Evolutionary conservation across 2,888 invertebrate genomes (phyloP), one percentile per base, ranked within the genome.

Genomic region (Hoplodrina ambigua): DNA sequence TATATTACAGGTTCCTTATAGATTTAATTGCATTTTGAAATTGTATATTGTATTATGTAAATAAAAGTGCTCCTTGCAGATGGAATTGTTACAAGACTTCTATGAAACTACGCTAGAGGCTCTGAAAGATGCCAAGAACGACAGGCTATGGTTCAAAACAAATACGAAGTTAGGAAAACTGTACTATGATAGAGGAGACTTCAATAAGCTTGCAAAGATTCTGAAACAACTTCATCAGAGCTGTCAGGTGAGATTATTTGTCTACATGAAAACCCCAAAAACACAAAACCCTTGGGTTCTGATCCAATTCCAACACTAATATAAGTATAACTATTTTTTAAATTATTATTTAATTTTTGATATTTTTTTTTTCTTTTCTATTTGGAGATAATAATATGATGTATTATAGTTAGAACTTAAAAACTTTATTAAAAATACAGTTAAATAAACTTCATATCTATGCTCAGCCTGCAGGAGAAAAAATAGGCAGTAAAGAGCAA

Each of bases 81-180:
- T 99, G 99, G 99, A 99, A 92, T 95, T 99, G 41, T 95, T 99
- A 52, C 99, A 99, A 96, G 98, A 99, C 90, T 99, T 99, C 93
- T 99, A 99, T 93, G 99, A 99, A 94, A 99, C 99, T 1, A 99
- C 99, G 0, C 94, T 99, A 87, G 99, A 99, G 90, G 99, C 99
- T 11, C 93, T 99, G 68, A 99, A 99, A 92, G 99, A 99, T 96
- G 99, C 99, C 1, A 99, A 99, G 93, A 99, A 99, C 93, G 99
- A 99, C 94, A 97, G 99, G 77, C 96, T 99, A 67, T 99, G 99
- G 99, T 99, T 99, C 92, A 99, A 99, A 95, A 99, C 99, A 0
- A 99, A 99, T 91, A 99, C 99, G 0, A 99, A 99, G 96, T 96
- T 99, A 84, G 99, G 99, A 58, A 99, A 99, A 94, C 96, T 99